These are phyloP conservation scores for Rhinatrema bivittatum DNA, from an alignment of 2,797 vertebrate species.

Conservation along the genomic window DNA sequence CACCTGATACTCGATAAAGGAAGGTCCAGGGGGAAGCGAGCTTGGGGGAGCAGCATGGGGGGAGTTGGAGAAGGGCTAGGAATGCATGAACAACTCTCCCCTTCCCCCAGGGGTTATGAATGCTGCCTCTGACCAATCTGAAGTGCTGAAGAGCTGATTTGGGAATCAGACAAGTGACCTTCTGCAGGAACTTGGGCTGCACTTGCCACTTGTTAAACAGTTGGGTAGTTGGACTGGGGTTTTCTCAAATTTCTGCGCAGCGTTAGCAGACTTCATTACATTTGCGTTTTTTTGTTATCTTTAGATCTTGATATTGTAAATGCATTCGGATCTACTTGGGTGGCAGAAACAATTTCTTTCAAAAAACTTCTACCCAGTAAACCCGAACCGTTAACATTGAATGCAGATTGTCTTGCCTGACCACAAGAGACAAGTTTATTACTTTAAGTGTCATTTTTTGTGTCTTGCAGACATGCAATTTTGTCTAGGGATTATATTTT, in stretches of 20 bases:
- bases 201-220: too few species aligned
- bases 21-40: too few species aligned
- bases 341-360: not conserved
- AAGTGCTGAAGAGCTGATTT: too few species aligned
- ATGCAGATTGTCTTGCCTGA: constrained; percentile 12
- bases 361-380: not conserved
- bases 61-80: too few species aligned
- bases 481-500: constrained; percentile 33
- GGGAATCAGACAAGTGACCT: too few species aligned
- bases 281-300: not conserved
- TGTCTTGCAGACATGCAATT: constrained; percentile 25
- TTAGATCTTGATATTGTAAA: not conserved
- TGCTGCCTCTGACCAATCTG: too few species aligned
- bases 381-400: constrained; percentile 16
- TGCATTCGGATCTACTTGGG: not conserved
- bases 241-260: not conserved
- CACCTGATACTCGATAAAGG: too few species aligned
- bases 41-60: too few species aligned
- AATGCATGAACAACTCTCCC: too few species aligned
- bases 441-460: constrained; percentile 19
- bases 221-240: too few species aligned
- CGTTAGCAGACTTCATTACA: not conserved
- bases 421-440: constrained; percentile 9
- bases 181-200: too few species aligned
- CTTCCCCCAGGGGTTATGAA: too few species aligned